A percentile compares a stretch with the other conserved stretches of the same genome.
Evolutionary conservation across 37 sponge, comb jelly and placozoan genomes (phyloP).

Genomic region (Diacarnus erythraeanus): DNA sequence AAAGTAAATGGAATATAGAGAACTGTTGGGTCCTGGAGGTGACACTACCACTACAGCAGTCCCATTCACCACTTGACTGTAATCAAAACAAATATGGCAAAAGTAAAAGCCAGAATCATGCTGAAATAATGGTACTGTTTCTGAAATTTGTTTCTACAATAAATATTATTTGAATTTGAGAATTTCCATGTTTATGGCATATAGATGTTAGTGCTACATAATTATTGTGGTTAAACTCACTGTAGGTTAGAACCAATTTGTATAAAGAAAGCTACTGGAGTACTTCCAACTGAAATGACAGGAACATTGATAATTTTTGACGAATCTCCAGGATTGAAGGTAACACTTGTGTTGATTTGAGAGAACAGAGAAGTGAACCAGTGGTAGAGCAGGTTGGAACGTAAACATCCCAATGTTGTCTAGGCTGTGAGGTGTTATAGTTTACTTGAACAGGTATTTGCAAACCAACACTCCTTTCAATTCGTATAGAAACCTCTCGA

Average conservation of each 20-base stretch:
- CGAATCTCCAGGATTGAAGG: slow-evolving; percentile 11
- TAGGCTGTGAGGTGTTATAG: slow-evolving; percentile 11
- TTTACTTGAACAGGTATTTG: slow-evolving; percentile 19
- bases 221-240: slow-evolving; percentile 8
- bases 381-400: slow-evolving; percentile 42
- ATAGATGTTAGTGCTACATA: too few relatives aligned
- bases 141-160: too few relatives aligned
- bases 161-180: too few relatives aligned
- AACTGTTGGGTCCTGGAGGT: slow-evolving; percentile 9
- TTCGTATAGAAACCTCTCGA: slow-evolving; percentile 3
- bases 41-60: not conserved
- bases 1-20: slow-evolving; percentile 31
- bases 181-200: too few relatives aligned
- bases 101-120: too few relatives aligned
- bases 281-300: slow-evolving; percentile 6
- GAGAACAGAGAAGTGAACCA: slow-evolving; percentile 37
- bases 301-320: not conserved
- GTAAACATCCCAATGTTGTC: slow-evolving; percentile 25
- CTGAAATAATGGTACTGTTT: too few relatives aligned
- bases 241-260: not conserved
- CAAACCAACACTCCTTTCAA: slow-evolving; percentile 48
- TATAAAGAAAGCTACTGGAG: slow-evolving; percentile 39
- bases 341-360: not conserved
- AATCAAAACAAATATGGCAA: too few relatives aligned
- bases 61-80: not conserved